Base-by-base conservation (phyloP, 2,888 invertebrate species). In the Oegoconia quadripuncta region DNA sequence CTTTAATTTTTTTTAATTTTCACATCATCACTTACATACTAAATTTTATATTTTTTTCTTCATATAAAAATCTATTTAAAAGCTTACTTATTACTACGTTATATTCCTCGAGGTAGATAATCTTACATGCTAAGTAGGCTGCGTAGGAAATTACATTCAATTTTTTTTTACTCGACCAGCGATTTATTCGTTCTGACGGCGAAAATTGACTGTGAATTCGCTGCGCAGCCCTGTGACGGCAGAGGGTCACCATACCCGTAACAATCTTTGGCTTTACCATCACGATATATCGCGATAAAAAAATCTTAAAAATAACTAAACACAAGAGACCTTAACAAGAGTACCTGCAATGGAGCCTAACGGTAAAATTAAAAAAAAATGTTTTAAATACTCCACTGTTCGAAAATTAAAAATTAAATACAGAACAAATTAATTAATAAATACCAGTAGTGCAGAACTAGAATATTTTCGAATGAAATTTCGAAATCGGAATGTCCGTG, bases 181-280 rank as follows among this genome's bases (percentile, higher is more conserved):
- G 39, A 39, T 34, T 31, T 36, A 44, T 46, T 38, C 38, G 37
- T 30, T 41, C 33, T 34, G 41, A 48, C 46, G 46, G 29, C 29
- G 33, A 37, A 37, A 37, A 38, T 42, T 40, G 59, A 72, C 76
- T 67, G 74, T 71, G 66, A 51, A 48, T 48, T 55, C 55, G 51
- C 69, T 58, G 68, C 74, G 54, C 46, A 68, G 71, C 68, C 74
- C 57, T 84, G 87, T 87, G 87, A 87, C 87, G 87, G 87, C 86
- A 83, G 82, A 84, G 87, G 87, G 87, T 84, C 87, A 87, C 87
- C 87, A 71, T 87, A 87, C 87, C 87, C 87, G 87, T 87, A 87
- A 80, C 74, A 83, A 84, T 87, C 87, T 87, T 87, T 87, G 87
- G 87, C 86, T 87, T 87, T 79, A 87, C 87, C 87, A 87, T 87